Evolutionary conservation across 2,797 vertebrate genomes (phyloP).

Genomic region (Gobionotothen gibberifrons): DNA sequence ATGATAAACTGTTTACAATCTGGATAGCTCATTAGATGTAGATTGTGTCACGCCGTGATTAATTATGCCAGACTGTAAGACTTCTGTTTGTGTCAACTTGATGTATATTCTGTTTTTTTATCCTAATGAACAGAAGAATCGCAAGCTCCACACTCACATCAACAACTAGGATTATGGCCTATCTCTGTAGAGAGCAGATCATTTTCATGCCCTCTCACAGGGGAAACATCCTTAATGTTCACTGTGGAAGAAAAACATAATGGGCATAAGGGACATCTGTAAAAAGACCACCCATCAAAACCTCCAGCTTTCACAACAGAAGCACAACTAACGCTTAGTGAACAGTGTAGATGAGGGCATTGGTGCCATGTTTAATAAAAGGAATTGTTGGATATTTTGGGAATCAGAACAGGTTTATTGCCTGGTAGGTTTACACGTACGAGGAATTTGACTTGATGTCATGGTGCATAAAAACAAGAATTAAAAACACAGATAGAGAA

Average conservation of each 20-base stretch:
- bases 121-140: conserved; percentile 80
- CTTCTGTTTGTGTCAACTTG: conserved; percentile 86
- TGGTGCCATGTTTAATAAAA: not conserved
- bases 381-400: not conserved
- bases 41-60: conserved; percentile 80
- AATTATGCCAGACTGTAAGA: conserved; percentile 80
- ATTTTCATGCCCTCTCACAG: conserved; percentile 41
- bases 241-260: conserved; percentile 12
- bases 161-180: conserved; percentile 68
- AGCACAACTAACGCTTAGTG: conserved; percentile 1
- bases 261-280: conserved; percentile 7
- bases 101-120: conserved; percentile 79
- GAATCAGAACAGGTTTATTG: not conserved
- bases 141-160: conserved; percentile 61
- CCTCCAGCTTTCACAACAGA: not conserved
- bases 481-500: too few relatives aligned
- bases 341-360: not conserved
- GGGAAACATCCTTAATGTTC: conserved; percentile 37
- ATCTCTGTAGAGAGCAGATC: conserved; percentile 44
- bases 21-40: conserved; percentile 80
- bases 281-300: conserved; percentile 10
- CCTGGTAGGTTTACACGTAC: too few relatives aligned
- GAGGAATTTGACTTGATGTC: too few relatives aligned
- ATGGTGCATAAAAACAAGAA: too few relatives aligned
- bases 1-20: conserved; percentile 80